Conservation (phyloP, 92 coral and sea anemone genomes). For the Blastomussa wellsi region DNA sequence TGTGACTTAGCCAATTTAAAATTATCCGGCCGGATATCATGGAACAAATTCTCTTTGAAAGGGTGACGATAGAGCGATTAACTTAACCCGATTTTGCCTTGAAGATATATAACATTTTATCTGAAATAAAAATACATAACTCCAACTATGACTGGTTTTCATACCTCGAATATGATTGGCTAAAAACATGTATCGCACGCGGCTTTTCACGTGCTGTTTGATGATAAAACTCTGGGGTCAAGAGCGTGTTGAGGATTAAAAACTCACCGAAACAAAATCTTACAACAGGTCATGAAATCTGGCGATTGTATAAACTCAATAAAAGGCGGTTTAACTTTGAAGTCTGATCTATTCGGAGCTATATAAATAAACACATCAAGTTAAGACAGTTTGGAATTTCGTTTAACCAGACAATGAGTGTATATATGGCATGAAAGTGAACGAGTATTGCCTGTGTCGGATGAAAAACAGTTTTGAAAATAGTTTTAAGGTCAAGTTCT, state of each 20-base stretch:
- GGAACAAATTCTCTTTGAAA: constrained; percentile 3
- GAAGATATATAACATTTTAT: not conserved
- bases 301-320: not conserved
- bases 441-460: not conserved
- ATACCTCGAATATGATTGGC: not conserved
- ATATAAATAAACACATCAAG: not conserved
- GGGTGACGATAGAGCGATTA: not conserved
- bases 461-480: not conserved
- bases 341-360: not conserved
- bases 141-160: not conserved
- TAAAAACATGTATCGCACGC: not conserved
- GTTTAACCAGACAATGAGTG: not conserved
- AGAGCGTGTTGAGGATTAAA: not conserved
- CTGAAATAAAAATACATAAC: not conserved
- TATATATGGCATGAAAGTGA: not conserved
- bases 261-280: not conserved
- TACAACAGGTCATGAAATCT: not conserved
- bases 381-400: not conserved
- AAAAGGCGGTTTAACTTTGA: not conserved
- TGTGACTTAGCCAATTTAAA: not conserved
- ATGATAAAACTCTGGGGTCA: not conserved
- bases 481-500: constrained; percentile 5
- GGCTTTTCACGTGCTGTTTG: not conserved
- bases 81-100: not conserved
- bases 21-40: not conserved